Evolutionary conservation across 2,888 invertebrate genomes (phyloP).

Genomic region (Eristalis tenax): DNA sequence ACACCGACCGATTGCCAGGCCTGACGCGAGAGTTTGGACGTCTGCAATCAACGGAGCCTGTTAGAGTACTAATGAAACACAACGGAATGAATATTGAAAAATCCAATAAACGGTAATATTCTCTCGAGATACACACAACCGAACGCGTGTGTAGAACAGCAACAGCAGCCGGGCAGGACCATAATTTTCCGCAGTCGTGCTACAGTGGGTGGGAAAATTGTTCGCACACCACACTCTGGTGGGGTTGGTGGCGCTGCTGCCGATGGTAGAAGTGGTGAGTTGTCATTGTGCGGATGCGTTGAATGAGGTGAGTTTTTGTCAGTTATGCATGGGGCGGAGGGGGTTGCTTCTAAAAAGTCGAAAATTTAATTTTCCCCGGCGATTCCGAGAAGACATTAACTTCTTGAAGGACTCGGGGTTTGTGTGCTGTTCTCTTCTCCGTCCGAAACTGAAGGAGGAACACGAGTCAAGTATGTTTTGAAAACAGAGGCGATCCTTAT

Average conservation of each 20-base stretch:
- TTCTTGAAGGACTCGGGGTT: too few species aligned
- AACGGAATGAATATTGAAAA: constrained; percentile 70
- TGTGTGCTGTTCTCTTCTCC: too few species aligned
- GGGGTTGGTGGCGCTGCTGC: neutral
- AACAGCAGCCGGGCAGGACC: constrained; percentile 34
- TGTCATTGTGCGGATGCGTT: neutral
- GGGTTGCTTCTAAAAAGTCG: neutral
- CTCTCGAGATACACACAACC: constrained; percentile 66
- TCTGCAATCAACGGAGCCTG: constrained; percentile 80
- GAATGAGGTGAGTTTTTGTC: neutral
- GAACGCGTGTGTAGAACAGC: constrained; percentile 25
- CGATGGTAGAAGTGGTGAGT: neutral
- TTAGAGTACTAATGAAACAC: constrained; percentile 79
- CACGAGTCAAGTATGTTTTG: too few species aligned
- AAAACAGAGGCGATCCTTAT: too few species aligned
- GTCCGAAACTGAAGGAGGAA: too few species aligned
- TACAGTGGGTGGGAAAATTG: constrained; percentile 66
- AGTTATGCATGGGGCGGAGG: neutral
- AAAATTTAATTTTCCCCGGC: neutral
- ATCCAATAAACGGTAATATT: constrained; percentile 71
- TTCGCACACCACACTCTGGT: constrained; percentile 35
- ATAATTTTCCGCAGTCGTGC: neutral
- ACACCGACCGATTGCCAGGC: constrained; percentile 16
- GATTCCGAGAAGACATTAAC: too few species aligned
- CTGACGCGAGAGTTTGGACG: constrained; percentile 73